Evolutionary conservation across 2,113 vertebrate genomes (phyloP).

Genomic region (Sinocyclocheilus rhinocerous): DNA sequence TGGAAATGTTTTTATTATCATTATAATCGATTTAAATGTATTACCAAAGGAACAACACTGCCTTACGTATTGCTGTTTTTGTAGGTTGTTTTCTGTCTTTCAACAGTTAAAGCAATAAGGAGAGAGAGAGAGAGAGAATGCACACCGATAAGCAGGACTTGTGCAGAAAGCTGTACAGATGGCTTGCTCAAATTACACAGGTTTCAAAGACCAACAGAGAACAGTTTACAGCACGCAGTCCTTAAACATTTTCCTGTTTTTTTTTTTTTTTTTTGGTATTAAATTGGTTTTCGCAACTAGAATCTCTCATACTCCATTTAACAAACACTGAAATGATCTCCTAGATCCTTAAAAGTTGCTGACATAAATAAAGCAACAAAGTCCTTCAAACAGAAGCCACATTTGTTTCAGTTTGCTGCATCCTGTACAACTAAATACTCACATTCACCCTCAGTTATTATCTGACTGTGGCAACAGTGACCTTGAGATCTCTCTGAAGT

Average conservation of each 20-base stretch:
- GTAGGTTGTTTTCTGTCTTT: constrained; percentile 73
- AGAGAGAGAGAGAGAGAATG: constrained; percentile 63
- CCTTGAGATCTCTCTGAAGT: constrained; percentile 33
- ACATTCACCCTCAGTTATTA: neutral
- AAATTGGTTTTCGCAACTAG: constrained; percentile 42
- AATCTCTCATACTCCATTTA: constrained; percentile 44
- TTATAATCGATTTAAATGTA: constrained; percentile 73
- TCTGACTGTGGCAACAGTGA: constrained; percentile 34
- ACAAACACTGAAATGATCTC: constrained; percentile 46
- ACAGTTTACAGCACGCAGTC: constrained; percentile 61
- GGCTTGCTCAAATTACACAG: constrained; percentile 75
- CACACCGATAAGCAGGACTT: constrained; percentile 68
- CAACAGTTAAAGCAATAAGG: constrained; percentile 77
- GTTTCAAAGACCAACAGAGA: constrained; percentile 64
- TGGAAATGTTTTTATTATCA: constrained; percentile 62
- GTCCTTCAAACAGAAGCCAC: constrained; percentile 63
- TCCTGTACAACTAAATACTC: constrained; percentile 66
- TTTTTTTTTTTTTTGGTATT: constrained; percentile 56
- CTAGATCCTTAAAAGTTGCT: constrained; percentile 38
- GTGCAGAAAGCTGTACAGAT: constrained; percentile 76
- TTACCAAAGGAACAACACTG: constrained; percentile 77
- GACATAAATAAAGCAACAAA: constrained; percentile 58
- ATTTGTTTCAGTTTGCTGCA: constrained; percentile 64
- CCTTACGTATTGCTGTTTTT: constrained; percentile 83
- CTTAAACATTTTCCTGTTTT: constrained; percentile 31